Evolutionary conservation across 2,888 invertebrate species (phyloP).

Genomic region (Brenthis hecate): DNA sequence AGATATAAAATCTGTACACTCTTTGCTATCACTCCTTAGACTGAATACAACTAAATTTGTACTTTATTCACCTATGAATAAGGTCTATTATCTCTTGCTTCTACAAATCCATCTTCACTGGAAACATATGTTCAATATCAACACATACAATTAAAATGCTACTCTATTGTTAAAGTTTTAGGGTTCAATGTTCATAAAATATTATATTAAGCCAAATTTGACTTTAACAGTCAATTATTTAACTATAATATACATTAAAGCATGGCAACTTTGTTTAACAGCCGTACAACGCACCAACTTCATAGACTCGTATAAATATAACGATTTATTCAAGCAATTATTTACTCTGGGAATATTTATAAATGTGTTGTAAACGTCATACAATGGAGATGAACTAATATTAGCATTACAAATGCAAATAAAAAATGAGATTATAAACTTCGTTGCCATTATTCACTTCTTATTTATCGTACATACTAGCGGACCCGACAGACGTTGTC

Average conservation of each 20-base stretch:
- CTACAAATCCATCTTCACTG: neutral
- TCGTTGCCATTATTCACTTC: too few species aligned
- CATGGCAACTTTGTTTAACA: constrained; percentile 5
- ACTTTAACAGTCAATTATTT: constrained; percentile 16
- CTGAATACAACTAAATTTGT: neutral
- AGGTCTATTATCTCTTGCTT: neutral
- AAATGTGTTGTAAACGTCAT: too few species aligned
- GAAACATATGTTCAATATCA: neutral
- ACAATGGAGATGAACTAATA: too few species aligned
- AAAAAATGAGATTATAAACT: too few species aligned
- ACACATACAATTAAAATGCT: neutral
- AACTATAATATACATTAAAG: constrained; percentile 3
- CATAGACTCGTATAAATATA: constrained; percentile 3
- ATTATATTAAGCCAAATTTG: neutral
- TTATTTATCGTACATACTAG: too few species aligned
- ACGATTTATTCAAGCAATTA: neutral
- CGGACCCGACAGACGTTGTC: too few species aligned
- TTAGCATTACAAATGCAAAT: too few species aligned
- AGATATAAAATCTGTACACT: constrained; percentile 13
- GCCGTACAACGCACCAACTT: neutral
- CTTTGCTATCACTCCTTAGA: neutral
- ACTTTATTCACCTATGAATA: neutral
- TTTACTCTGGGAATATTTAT: too few species aligned
- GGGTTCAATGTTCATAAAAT: neutral
- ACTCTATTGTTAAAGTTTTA: neutral